These are phyloP conservation scores for Syngnathus floridae DNA, from an alignment of 2,113 vertebrate species.

Conservation along the genomic window DNA sequence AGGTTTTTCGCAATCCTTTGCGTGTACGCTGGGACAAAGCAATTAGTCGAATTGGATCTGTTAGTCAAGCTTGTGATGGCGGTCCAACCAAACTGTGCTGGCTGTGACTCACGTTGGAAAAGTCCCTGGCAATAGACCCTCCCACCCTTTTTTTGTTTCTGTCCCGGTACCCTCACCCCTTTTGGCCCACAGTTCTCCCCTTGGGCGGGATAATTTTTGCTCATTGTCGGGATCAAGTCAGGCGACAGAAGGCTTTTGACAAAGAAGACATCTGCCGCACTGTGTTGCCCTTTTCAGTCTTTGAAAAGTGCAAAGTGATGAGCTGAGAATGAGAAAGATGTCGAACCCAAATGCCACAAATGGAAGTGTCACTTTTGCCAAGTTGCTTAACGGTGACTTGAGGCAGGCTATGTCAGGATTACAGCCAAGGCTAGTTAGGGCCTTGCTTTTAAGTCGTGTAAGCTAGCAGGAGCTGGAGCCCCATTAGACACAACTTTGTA, in stretches of 20 bases:
- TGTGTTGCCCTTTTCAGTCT: slow-evolving; percentile 51
- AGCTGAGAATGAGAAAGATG: background rate
- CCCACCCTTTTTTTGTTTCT: slow-evolving; percentile 18
- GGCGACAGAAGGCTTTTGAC: slow-evolving; percentile 53
- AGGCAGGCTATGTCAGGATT: background rate
- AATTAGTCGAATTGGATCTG: background rate
- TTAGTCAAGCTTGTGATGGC: background rate
- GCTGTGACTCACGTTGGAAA: slow-evolving; percentile 5
- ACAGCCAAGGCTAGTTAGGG: background rate
- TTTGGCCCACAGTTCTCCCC: slow-evolving; percentile 7
- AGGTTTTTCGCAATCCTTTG: no score
- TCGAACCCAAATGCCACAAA: background rate
- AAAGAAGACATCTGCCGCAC: slow-evolving; percentile 66
- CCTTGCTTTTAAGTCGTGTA: no score
- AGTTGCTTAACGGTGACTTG: no score
- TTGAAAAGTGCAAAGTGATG: slow-evolving; percentile 12
- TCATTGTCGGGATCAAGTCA: slow-evolving; percentile 61
- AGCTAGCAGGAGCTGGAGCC: no score
- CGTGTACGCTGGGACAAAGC: background rate
- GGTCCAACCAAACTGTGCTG: background rate
- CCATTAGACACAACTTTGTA: no score
- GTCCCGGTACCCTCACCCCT: slow-evolving; percentile 9
- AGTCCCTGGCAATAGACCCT: slow-evolving; percentile 22
- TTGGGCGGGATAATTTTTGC: slow-evolving; percentile 49
- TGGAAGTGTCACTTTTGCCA: no score